Conservation (phyloP, 2,888 invertebrate species). For the Lithophane socia region DNA sequence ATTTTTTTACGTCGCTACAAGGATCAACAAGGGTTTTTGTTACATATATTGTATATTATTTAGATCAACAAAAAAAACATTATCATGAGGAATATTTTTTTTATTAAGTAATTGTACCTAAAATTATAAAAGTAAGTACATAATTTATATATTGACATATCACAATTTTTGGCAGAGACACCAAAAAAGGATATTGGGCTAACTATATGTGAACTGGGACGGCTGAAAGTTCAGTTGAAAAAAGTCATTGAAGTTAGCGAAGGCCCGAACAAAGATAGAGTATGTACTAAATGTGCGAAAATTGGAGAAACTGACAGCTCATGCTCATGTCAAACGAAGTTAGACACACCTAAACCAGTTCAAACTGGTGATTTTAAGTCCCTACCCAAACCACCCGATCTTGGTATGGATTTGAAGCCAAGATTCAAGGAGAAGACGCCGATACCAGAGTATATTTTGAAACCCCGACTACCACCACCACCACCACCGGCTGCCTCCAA, state of each 20-base stretch:
- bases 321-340: slow-evolving; percentile 17
- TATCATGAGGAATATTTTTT: not conserved
- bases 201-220: slow-evolving; percentile 2
- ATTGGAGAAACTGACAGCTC: not conserved
- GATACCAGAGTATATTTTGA: slow-evolving; percentile 16
- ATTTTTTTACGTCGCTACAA: not conserved
- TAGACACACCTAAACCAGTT: not conserved
- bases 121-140: not conserved
- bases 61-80: not conserved
- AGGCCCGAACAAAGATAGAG: not conserved
- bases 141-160: not conserved
- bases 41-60: not conserved
- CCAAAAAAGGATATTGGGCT: not conserved
- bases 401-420: slow-evolving; percentile 4
- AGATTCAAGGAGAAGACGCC: not conserved
- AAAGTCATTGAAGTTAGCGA: slow-evolving; percentile 34
- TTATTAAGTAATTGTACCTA: not conserved
- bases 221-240: slow-evolving; percentile 6
- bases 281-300: slow-evolving; percentile 7
- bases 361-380: too few relatives aligned
- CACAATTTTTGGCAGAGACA: slow-evolving; percentile 12
- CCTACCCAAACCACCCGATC: not conserved
- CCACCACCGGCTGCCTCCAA: not conserved
- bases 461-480: not conserved
- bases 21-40: not conserved